These are phyloP conservation scores for Phyllopteryx taeniolatus DNA, from an alignment of 2,113 vertebrate genomes.

Conservation along the genomic window DNA sequence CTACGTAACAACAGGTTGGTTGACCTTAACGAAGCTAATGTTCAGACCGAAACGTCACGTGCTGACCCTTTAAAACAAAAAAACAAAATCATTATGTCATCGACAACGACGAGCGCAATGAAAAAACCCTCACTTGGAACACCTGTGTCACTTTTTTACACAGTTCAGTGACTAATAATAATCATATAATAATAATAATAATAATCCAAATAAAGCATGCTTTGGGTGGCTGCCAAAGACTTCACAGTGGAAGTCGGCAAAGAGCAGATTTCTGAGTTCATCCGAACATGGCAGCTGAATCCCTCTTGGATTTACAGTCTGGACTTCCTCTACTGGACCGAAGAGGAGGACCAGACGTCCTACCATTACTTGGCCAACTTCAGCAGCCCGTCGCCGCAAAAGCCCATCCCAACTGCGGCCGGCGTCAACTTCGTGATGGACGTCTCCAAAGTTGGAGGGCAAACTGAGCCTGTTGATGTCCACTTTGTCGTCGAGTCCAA, in stretches of 20 bases:
- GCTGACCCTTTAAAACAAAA: not conserved
- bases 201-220: not conserved
- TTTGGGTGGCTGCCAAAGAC: slow-evolving; percentile 68
- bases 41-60: not conserved
- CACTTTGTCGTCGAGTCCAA: slow-evolving; percentile 77
- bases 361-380: slow-evolving; percentile 78
- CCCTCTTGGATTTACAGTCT: slow-evolving; percentile 72
- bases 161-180: not conserved
- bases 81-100: not conserved
- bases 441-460: slow-evolving; percentile 67
- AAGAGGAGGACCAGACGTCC: slow-evolving; percentile 56
- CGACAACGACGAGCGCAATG: too few species aligned
- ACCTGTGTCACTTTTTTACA: not conserved
- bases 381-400: slow-evolving; percentile 69
- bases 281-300: slow-evolving; percentile 74
- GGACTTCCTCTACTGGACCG: slow-evolving; percentile 64
- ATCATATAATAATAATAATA: not conserved
- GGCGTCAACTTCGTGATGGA: slow-evolving; percentile 74
- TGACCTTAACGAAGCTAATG: not conserved
- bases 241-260: slow-evolving; percentile 75
- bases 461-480: slow-evolving; percentile 74
- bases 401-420: slow-evolving; percentile 71
- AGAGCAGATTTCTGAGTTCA: slow-evolving; percentile 71
- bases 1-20: not conserved
- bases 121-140: too few species aligned